Evolutionary conservation across 2,797 vertebrate genomes (phyloP).

Genomic region (Pagetopsis macropterus): DNA sequence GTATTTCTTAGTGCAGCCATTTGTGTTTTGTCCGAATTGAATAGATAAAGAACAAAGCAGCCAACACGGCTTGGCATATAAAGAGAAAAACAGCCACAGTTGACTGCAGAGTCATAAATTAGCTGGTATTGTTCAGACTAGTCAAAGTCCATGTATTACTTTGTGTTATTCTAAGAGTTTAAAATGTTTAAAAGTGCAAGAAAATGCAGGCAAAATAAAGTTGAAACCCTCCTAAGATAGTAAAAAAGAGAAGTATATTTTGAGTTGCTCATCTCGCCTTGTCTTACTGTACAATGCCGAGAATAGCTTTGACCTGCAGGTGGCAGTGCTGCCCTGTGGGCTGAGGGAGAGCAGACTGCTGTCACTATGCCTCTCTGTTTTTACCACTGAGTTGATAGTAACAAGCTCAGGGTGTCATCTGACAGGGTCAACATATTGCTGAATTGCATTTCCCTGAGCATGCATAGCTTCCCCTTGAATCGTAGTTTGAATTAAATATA

Average conservation of each 20-base stretch:
- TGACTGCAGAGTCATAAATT: not conserved
- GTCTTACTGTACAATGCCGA: not conserved
- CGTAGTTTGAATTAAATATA: constrained; percentile 26
- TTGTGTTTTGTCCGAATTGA: not conserved
- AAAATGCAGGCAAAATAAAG: not conserved
- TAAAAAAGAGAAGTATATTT: not conserved
- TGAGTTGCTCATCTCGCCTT: not conserved
- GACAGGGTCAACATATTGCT: constrained; percentile 58
- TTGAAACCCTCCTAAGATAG: not conserved
- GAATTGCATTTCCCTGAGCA: constrained; percentile 28
- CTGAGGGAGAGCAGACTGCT: not conserved
- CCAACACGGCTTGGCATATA: not conserved
- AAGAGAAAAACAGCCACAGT: not conserved
- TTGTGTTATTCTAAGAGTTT: not conserved
- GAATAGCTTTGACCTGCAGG: constrained; percentile 46
- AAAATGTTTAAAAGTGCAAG: not conserved
- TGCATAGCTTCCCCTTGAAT: constrained; percentile 28
- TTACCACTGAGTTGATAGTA: constrained; percentile 47
- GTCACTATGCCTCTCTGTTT: constrained; percentile 31
- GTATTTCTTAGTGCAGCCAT: not conserved
- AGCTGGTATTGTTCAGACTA: not conserved
- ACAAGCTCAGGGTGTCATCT: constrained; percentile 43
- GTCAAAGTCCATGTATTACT: not conserved
- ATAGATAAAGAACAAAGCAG: not conserved
- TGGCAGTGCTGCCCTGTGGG: constrained; percentile 57